Evolutionary conservation across 2,888 invertebrate species (phyloP).

Genomic region (Eristalis arbustorum): DNA sequence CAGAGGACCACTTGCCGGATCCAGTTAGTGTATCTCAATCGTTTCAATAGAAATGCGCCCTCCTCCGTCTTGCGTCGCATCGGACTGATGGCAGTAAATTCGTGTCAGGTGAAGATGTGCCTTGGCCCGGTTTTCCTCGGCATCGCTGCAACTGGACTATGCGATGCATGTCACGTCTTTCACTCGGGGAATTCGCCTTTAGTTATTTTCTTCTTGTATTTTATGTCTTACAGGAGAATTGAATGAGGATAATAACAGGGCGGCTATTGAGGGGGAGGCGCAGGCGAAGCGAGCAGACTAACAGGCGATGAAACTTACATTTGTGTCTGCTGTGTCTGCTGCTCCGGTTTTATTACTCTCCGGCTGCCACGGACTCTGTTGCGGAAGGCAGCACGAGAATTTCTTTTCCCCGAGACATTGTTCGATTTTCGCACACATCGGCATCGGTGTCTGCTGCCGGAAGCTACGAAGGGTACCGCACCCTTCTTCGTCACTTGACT

Average conservation of each 20-base stretch:
- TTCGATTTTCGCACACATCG: not conserved
- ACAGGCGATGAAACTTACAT: constrained; percentile 17
- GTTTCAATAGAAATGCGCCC: not conserved
- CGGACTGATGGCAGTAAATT: constrained; percentile 15
- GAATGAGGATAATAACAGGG: not conserved
- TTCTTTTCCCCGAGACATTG: not conserved
- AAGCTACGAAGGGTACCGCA: not conserved
- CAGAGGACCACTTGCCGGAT: not conserved
- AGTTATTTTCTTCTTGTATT: not conserved
- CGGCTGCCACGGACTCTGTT: not conserved
- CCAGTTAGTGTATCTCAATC: not conserved
- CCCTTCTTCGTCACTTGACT: not conserved
- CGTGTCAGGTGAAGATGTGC: constrained; percentile 39
- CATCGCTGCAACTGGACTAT: constrained; percentile 24
- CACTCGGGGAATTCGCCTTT: constrained; percentile 7
- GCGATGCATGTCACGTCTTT: constrained; percentile 39
- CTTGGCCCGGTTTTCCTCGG: constrained; percentile 15
- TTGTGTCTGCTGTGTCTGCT: constrained; percentile 5
- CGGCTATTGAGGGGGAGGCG: not conserved
- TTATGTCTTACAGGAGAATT: not conserved
- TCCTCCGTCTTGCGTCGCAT: not conserved
- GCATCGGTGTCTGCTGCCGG: not conserved
- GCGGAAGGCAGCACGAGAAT: constrained; percentile 13
- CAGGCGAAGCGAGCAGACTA: not conserved
- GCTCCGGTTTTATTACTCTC: constrained; percentile 15